These are phyloP conservation scores for Serilophus lunatus DNA, from an alignment of 2,113 vertebrate genomes.

Conservation along the genomic window DNA sequence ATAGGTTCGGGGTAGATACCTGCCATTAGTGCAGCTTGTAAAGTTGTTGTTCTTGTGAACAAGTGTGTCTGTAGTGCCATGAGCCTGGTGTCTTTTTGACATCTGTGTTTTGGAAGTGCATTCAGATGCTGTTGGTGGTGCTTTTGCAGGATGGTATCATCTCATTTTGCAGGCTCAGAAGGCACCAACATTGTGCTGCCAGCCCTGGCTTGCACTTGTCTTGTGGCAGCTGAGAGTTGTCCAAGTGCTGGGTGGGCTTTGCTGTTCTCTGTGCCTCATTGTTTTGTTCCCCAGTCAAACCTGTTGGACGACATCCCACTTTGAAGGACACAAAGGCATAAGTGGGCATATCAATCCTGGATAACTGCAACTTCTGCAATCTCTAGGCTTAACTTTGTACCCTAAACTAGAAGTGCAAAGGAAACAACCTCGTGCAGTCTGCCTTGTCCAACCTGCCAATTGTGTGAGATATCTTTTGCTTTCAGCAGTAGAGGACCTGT, in stretches of 20 bases:
- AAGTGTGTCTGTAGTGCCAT: background rate
- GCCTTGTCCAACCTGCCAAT: background rate
- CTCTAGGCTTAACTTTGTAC: background rate
- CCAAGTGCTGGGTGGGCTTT: background rate
- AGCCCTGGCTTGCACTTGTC: background rate
- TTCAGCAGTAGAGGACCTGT: background rate
- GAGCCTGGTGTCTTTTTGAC: background rate
- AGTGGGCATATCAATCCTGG: background rate
- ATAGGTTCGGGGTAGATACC: background rate
- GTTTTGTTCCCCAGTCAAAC: background rate
- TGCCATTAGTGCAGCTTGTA: background rate
- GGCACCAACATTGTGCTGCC: background rate
- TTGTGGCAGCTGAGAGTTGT: background rate
- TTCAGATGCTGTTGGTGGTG: background rate
- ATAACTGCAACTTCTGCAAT: background rate
- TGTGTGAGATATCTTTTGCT: background rate
- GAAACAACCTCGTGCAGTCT: background rate
- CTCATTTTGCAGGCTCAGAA: background rate
- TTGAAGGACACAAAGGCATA: background rate
- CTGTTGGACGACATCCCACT: background rate
- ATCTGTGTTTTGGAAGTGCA: background rate
- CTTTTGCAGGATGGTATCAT: background rate
- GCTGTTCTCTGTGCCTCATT: background rate
- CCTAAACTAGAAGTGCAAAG: background rate
- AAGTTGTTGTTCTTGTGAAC: background rate